Evolutionary conservation across 2,113 vertebrate genomes (phyloP), one percentile per base, ranked within the genome.

Genomic region (Sclerurus mexicanus): DNA sequence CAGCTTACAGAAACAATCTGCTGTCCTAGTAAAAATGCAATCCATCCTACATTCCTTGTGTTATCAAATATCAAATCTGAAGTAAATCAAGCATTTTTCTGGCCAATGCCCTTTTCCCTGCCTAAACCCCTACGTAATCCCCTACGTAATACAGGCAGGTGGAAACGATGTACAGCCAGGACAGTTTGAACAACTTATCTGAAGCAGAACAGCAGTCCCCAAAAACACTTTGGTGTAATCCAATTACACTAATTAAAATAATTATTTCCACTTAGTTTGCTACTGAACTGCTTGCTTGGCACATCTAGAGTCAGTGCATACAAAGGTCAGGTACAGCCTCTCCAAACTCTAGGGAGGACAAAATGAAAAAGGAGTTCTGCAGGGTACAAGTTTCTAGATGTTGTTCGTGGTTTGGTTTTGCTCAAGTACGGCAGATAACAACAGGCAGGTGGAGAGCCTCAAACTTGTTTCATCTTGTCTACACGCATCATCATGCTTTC

Each of bases 221-320:
- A 42, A 53, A 74, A 84, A 18, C 73, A 67, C 47, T 73, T 72
- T n/a, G 47, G 82, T 75, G 42, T 91, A 76, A 93, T 87, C 81
- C 93, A 93, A 79, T 96, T 93, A 93, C 40, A 82, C 66, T 85
- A 90, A 97, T 94, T 93, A 96, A 93, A 96, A 92, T 60, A 73
- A 95, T 94, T 81, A 85, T 94, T 97, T 97, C 90, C 78, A 89
- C 92, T 96, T 94, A 72, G 50, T 62, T 96, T 88, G 84, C 50
- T 96, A 71, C 82, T 68, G 58, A 93, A 91, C 87, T 95, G 90
- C 87, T 96, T 96, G 83, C 85, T 92, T 94, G 85, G 80, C 92
- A 96, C 39, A 79, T 73, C 77, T 87, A 68, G n/a, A 35, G 46
- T 52, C 76, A 87, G 85, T 73, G 55, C 85, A 90, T 63, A 49